A percentile compares a stretch with the other conserved stretches of the same genome.
These are phyloP conservation scores for Oscheius sp. DNA, from an alignment of 2,888 invertebrate species.

Conservation along the genomic window DNA sequence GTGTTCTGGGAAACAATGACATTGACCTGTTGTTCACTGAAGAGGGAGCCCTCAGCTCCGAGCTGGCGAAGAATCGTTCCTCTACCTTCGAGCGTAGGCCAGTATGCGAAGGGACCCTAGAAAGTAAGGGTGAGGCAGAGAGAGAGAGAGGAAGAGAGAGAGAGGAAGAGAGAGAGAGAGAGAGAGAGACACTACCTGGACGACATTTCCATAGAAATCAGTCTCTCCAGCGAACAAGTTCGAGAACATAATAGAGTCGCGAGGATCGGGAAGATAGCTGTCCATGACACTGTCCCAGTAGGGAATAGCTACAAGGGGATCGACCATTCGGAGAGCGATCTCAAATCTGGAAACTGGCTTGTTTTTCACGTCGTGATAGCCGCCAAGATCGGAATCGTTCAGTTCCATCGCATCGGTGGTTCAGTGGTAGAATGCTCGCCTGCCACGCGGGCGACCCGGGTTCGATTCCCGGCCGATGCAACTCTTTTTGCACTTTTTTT, in stretches of 20 bases:
- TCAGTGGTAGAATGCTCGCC: constrained; percentile 38
- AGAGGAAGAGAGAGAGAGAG: too few relatives aligned
- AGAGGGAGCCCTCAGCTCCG: constrained; percentile 66
- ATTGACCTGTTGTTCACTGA: constrained; percentile 66
- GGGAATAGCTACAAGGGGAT: constrained; percentile 74
- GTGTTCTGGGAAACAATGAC: constrained; percentile 67
- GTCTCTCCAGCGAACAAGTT: constrained; percentile 72
- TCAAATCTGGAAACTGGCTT: constrained; percentile 56
- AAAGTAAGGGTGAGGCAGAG: constrained; percentile 25
- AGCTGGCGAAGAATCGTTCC: constrained; percentile 66
- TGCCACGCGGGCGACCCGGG: constrained; percentile 68
- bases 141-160: background rate
- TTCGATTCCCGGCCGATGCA: constrained; percentile 71
- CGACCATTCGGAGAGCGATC: constrained; percentile 71
- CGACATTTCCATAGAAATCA: constrained; percentile 63
- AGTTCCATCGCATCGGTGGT: constrained; percentile 24
- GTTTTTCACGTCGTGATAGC: background rate
- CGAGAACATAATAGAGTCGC: constrained; percentile 74
- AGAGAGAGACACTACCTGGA: constrained; percentile 37
- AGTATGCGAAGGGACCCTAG: constrained; percentile 71
- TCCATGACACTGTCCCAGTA: constrained; percentile 75
- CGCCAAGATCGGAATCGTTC: too few relatives aligned
- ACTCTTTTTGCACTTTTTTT: constrained; percentile 73
- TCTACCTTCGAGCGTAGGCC: constrained; percentile 71
- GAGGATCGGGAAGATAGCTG: constrained; percentile 72